These are phyloP conservation scores for Hippocampus zosterae DNA, from an alignment of 2,113 vertebrate genomes.

Conservation along the genomic window DNA sequence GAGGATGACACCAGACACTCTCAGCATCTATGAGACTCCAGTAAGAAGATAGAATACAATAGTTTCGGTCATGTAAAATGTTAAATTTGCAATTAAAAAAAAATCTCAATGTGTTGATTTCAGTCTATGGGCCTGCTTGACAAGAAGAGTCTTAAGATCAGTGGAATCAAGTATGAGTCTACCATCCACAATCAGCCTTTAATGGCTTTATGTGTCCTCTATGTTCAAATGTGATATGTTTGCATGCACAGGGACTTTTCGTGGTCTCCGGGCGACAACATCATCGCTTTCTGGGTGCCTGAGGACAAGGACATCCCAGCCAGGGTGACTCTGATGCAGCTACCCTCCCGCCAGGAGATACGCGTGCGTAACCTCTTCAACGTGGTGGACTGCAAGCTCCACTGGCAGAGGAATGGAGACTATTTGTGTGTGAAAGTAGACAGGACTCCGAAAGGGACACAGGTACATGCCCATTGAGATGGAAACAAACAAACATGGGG, in stretches of 20 bases:
- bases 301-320: conserved; percentile 99
- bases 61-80: neutral
- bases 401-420: conserved; percentile 97
- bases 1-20: conserved; percentile 90
- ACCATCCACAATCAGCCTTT: neutral
- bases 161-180: conserved; percentile 87
- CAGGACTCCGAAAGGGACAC: conserved; percentile 92
- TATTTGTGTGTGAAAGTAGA: conserved; percentile 98
- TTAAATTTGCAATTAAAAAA: conserved; percentile 5
- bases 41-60: conserved; percentile 67
- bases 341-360: conserved; percentile 93
- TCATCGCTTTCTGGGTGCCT: conserved; percentile 98
- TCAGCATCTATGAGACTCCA: conserved; percentile 97
- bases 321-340: conserved; percentile 95
- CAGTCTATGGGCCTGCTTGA: conserved; percentile 97
- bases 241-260: conserved; percentile 86
- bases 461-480: conserved; percentile 63
- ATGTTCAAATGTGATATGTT: neutral
- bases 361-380: conserved; percentile 95
- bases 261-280: conserved; percentile 97
- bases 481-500: too few species aligned
- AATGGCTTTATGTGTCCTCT: neutral
- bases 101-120: conserved; percentile 15
- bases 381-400: conserved; percentile 94
- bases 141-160: conserved; percentile 98